Base-by-base conservation (phyloP, 1,140 invertebrate species). In the Metopolophium dirhodum region DNA sequence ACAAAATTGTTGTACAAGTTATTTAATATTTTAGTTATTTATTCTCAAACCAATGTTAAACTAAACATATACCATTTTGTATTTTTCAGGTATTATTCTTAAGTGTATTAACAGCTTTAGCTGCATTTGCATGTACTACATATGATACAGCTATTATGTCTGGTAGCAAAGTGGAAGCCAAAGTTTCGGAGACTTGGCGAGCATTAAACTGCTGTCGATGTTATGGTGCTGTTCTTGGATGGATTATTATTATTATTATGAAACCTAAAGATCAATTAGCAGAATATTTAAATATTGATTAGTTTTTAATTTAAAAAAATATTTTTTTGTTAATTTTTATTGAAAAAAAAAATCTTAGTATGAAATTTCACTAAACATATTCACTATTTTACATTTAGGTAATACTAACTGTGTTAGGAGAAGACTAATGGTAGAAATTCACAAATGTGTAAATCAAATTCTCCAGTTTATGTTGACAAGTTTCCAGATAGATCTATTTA, bases 141-240 rank as follows among this genome's bases (percentile, higher is more conserved):
- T 93, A 93, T 85, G 91, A 93, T 86, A 85, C 91, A 85, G 91
- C 82, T 30, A 54, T 93, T 86, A 93, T 93, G 82, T 93, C 91
- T 54, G 82, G 82, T 51, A 91, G n/a, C n/a, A 93, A 93, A 93
- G 82, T 93, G 30, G 91, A 93, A 54, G 47, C 49, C 14, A 93
- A 86, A n/a, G 49, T 93, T 57, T 85, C 91, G 9, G 91, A 93
- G 7, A 93, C 91, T 30, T 93, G 91, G 91, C 45, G 82, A 85
- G 91, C 91, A 86, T 93, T 93, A 85, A 93, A 93, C 41, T 93
- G 91, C 22, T 93, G 91, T 45, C 68, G 91, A 22, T 93, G 91
- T 93, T 93, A 93, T 86, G 91, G 91, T 51, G 91, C 91, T n/a
- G 77, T 93, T 41, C 85, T 93, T 35, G 91, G 91, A 54, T 93